Evolutionary conservation across 2,888 invertebrate genomes (phyloP).

Genomic region (Microlaimidae sp.): DNA sequence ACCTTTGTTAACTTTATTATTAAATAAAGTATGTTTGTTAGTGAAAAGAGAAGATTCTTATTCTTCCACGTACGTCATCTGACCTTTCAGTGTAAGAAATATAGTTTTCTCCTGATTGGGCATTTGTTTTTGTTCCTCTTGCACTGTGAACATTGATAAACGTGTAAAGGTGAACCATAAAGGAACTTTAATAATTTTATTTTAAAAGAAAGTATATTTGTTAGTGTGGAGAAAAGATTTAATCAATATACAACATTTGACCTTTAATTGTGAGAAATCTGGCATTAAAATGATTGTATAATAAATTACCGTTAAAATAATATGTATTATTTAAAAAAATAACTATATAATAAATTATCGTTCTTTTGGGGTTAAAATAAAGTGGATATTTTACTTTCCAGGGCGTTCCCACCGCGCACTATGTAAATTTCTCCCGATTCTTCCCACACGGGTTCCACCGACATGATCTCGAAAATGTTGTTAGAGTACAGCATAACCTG

Average conservation of each 20-base stretch:
- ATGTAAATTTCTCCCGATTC: conserved; percentile 20
- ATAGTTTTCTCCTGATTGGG: conserved; percentile 20
- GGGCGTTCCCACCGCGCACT: conserved; percentile 1
- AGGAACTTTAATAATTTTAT: too few species aligned
- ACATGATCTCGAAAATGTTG: conserved; percentile 84
- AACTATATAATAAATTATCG: too few species aligned
- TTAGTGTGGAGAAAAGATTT: too few species aligned
- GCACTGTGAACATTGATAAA: conserved; percentile 18
- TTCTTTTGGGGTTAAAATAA: too few species aligned
- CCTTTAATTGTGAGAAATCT: too few species aligned
- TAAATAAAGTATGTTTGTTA: neutral
- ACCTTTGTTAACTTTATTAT: too few species aligned
- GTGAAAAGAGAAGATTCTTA: conserved; percentile 77
- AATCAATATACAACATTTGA: too few species aligned
- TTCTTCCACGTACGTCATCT: conserved; percentile 96
- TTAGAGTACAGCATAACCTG: conserved; percentile 85
- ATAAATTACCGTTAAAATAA: too few species aligned
- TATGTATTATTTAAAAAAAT: too few species aligned
- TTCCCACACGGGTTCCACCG: conserved; percentile 51
- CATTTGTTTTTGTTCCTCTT: conserved; percentile 47
- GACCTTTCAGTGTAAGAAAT: conserved; percentile 60
- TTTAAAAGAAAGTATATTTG: too few species aligned
- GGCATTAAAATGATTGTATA: too few species aligned
- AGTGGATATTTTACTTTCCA: conserved; percentile 12
- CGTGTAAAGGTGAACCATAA: too few species aligned